phyloP scores from a whole-genome alignment of 2,113 vertebrate species.

The Neogale vison region DNA sequence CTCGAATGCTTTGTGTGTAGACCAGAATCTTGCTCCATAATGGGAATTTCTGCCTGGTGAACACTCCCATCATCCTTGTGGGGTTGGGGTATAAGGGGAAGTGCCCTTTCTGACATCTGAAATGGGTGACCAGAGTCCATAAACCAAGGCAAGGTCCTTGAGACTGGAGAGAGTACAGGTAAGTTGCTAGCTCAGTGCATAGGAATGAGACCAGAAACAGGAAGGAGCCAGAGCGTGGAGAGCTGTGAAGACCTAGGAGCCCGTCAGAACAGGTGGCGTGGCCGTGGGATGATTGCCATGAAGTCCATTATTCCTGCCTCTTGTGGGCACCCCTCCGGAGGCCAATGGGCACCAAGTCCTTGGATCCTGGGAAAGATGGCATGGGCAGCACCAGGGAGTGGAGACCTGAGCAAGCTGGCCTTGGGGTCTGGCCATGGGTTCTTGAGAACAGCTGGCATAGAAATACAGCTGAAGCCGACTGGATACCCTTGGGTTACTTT shows the following conservation, averaged over 20 bases:
- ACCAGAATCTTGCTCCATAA: neutral
- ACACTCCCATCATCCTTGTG: too few species aligned
- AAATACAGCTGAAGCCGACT: neutral
- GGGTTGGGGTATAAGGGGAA: neutral
- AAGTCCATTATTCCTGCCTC: accelerated
- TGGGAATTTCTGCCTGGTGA: neutral
- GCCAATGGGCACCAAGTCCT: neutral
- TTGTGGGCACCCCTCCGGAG: neutral
- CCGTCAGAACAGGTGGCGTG: accelerated
- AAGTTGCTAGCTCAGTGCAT: neutral
- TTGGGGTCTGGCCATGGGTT: neutral
- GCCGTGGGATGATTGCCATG: accelerated
- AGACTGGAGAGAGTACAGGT: neutral
- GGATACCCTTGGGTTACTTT: too few species aligned
- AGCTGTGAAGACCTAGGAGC: neutral
- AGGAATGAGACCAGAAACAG: neutral
- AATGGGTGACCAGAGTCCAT: neutral
- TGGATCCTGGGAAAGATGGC: neutral
- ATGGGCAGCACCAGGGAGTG: accelerated
- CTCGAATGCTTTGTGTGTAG: neutral
- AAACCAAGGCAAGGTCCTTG: neutral
- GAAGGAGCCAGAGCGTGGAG: neutral
- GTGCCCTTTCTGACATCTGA: neutral
- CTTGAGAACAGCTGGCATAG: neutral
- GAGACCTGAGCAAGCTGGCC: neutral